phyloP scores from a whole-genome alignment of 1,140 invertebrate genomes.

The Trichoplusia ni region DNA sequence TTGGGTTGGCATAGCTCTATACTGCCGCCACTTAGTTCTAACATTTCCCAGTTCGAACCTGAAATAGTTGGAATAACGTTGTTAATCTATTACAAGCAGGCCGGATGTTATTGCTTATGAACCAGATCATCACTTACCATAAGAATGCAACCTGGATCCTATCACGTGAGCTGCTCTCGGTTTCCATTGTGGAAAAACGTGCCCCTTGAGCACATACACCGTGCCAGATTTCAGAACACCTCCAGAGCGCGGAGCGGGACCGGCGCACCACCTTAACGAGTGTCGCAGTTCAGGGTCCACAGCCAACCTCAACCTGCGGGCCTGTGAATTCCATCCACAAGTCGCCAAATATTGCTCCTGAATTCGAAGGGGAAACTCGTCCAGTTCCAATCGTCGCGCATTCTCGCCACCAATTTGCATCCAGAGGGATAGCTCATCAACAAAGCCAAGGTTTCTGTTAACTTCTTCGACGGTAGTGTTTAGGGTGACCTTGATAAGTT shows the following conservation, averaged over 20 bases:
- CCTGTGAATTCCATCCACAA: constrained; percentile 83
- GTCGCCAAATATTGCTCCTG: constrained; percentile 84
- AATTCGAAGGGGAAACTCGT: constrained; percentile 83
- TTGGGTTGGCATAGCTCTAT: constrained; percentile 75
- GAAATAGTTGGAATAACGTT: constrained; percentile 33
- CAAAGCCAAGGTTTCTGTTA: constrained; percentile 83
- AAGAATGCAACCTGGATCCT: constrained; percentile 84
- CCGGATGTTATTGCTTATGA: too few species aligned
- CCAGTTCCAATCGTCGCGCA: constrained; percentile 80
- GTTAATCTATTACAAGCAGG: not conserved
- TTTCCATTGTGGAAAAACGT: constrained; percentile 87
- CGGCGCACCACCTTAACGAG: constrained; percentile 84
- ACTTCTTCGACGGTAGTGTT: constrained; percentile 84
- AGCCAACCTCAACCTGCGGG: constrained; percentile 83
- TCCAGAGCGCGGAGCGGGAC: constrained; percentile 76
- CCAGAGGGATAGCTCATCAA: constrained; percentile 83
- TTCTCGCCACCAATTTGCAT: constrained; percentile 84
- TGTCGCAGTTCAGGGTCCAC: constrained; percentile 85
- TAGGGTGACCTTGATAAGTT: constrained; percentile 83
- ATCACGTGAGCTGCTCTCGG: constrained; percentile 83
- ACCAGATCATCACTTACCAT: constrained; percentile 52
- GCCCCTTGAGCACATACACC: constrained; percentile 84
- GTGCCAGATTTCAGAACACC: constrained; percentile 83
- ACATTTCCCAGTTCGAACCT: constrained; percentile 60
- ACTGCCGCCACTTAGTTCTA: constrained; percentile 72